A percentile compares a stretch with the other conserved stretches of the same genome.
Conservation (phyloP, 2,888 invertebrate genomes). For the Sicus ferrugineus region DNA sequence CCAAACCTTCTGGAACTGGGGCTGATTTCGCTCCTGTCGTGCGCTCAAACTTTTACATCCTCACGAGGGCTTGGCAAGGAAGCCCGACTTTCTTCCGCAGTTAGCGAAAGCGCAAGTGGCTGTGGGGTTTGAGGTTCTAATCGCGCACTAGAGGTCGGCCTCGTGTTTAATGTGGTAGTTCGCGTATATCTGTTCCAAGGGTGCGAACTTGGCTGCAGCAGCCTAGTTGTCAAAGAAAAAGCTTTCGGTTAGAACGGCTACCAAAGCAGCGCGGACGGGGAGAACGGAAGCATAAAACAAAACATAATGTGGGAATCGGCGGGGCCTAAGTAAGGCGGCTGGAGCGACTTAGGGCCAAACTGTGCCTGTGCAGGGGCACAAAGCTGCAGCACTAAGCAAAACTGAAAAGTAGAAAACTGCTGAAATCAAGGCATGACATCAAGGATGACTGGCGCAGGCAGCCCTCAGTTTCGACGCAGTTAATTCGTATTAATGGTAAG, state of each 20-base stretch:
- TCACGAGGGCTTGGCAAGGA: slow-evolving; percentile 2
- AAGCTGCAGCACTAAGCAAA: neutral
- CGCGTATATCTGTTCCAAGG: slow-evolving; percentile 60
- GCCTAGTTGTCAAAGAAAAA: slow-evolving; percentile 18
- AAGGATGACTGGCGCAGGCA: neutral
- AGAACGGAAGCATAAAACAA: neutral
- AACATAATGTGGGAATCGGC: neutral
- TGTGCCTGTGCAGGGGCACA: neutral
- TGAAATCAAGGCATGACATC: slow-evolving; percentile 16
- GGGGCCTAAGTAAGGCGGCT: neutral
- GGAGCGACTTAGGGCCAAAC: neutral
- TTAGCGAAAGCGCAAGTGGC: neutral
- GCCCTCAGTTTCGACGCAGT: slow-evolving; percentile 12
- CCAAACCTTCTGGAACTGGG: no score
- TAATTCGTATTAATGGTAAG: slow-evolving; percentile 44
- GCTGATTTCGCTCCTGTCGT: neutral
- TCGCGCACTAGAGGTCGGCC: slow-evolving; percentile 54
- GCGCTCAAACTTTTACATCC: slow-evolving; percentile 16
- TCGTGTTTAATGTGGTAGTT: slow-evolving; percentile 60
- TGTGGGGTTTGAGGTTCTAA: neutral
- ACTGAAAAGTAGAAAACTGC: slow-evolving; percentile 10
- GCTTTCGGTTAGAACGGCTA: slow-evolving; percentile 13
- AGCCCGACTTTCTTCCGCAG: neutral
- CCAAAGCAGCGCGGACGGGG: neutral
- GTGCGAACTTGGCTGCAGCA: slow-evolving; percentile 47